These are phyloP conservation scores for Gobiocypris rarus DNA, from an alignment of 2,113 vertebrate species.

Conservation along the genomic window DNA sequence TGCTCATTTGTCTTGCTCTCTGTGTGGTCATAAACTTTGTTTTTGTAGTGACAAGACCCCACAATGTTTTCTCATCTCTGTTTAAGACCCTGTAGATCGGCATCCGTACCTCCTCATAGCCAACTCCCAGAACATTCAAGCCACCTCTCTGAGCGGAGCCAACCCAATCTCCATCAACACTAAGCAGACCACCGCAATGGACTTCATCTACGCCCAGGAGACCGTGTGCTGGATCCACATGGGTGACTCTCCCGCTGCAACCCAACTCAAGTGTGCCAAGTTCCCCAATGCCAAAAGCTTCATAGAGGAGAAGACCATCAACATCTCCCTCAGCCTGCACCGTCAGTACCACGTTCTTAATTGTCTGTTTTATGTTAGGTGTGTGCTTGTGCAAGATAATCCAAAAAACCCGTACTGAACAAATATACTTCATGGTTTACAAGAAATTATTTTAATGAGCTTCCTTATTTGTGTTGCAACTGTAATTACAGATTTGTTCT, in stretches of 20 bases:
- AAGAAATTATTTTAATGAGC: not conserved
- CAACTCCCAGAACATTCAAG: conserved; percentile 95
- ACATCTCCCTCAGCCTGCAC: conserved; percentile 94
- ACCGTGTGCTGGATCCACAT: conserved; percentile 95
- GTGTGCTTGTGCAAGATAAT: not conserved
- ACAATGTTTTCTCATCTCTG: not conserved
- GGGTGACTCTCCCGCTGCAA: conserved; percentile 85
- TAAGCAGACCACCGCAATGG: conserved; percentile 96
- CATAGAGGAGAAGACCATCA: conserved; percentile 85
- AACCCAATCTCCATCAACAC: conserved; percentile 86
- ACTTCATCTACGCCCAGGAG: conserved; percentile 91
- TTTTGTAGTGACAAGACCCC: not conserved
- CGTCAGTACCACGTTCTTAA: conserved; percentile 80
- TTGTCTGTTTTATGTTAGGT: not conserved
- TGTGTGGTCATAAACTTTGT: not conserved
- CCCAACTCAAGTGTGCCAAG: conserved; percentile 90
- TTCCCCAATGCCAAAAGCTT: conserved; percentile 91
- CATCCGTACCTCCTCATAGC: conserved; percentile 90
- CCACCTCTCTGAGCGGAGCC: conserved; percentile 86
- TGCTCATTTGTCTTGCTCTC: conserved; percentile 52
- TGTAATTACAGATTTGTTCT: not conserved
- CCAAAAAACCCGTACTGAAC: not conserved
- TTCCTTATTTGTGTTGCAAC: not conserved
- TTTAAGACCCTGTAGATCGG: conserved; percentile 86
- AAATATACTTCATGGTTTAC: not conserved